These are phyloP conservation scores for Typhlichthys eigenmanni DNA, from an alignment of 2,797 vertebrate species.

Conservation along the genomic window DNA sequence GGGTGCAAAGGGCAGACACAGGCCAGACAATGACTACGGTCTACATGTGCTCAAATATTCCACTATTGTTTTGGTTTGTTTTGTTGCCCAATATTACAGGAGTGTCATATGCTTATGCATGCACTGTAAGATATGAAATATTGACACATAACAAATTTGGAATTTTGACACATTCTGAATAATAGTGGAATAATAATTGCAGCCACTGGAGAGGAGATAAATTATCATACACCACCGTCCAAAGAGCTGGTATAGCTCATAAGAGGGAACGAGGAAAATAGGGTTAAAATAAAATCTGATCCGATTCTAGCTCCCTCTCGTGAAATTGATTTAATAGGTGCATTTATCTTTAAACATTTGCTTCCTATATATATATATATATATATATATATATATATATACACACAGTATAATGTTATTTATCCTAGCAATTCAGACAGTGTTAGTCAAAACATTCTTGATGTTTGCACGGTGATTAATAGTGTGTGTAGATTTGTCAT, in stretches of 20 bases:
- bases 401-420: slow-evolving; percentile 30
- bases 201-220: slow-evolving; percentile 20
- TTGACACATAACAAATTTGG: too few species aligned
- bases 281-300: slow-evolving; percentile 32
- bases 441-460: slow-evolving; percentile 60
- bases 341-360: slow-evolving; percentile 38
- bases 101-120: too few species aligned
- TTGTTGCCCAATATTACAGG: too few species aligned
- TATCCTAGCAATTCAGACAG: slow-evolving; percentile 61
- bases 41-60: too few species aligned
- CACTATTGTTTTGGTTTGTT: too few species aligned
- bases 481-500: slow-evolving; percentile 60
- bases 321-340: slow-evolving; percentile 53
- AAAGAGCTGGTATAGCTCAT: slow-evolving; percentile 20
- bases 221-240: slow-evolving; percentile 35
- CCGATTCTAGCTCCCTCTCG: slow-evolving; percentile 44
- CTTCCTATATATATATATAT: too few species aligned
- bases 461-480: slow-evolving; percentile 69
- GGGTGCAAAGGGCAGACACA: slow-evolving; percentile 34
- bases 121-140: too few species aligned
- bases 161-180: too few species aligned
- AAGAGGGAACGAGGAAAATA: slow-evolving; percentile 33
- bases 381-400: neutral
- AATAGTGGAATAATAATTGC: too few species aligned
- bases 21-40: slow-evolving; percentile 28